Evolutionary conservation across 2,888 invertebrate species (phyloP).

Genomic region (Dolomedes plantarius): DNA sequence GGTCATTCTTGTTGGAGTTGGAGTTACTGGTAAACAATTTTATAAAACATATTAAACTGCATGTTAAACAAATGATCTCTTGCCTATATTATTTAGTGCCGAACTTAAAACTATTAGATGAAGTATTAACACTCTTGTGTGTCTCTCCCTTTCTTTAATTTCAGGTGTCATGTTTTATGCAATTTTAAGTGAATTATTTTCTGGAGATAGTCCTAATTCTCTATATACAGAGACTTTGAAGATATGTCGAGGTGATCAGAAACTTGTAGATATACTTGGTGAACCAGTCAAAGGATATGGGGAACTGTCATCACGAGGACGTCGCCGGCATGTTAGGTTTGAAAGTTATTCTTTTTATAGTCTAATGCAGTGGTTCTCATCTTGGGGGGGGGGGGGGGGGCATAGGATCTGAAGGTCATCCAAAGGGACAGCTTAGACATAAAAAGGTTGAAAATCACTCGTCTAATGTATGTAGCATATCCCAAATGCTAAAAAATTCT

Average conservation of each 20-base stretch:
- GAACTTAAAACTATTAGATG: no score
- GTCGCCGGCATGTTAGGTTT: constrained; percentile 87
- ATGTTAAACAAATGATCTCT: no score
- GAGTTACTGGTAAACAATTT: constrained; percentile 82
- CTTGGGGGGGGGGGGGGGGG: no score
- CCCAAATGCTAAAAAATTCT: no score
- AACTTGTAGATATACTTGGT: constrained; percentile 87
- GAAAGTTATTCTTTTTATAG: constrained; percentile 39
- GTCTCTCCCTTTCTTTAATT: no score
- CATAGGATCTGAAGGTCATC: no score
- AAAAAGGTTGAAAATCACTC: no score
- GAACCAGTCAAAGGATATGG: constrained; percentile 92
- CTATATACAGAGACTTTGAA: constrained; percentile 88
- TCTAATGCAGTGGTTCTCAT: constrained; percentile 28
- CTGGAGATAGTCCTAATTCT: constrained; percentile 89
- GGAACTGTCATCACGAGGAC: constrained; percentile 88
- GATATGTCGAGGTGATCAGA: constrained; percentile 84
- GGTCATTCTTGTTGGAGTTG: constrained; percentile 87
- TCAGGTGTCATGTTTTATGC: constrained; percentile 86
- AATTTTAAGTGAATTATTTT: constrained; percentile 90
- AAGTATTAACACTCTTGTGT: no score
- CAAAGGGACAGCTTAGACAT: no score
- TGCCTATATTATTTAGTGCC: no score
- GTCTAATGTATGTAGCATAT: no score
- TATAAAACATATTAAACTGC: no score